phyloP scores from a whole-genome alignment of 2,113 vertebrate species.

The Nycticebus coucang region DNA sequence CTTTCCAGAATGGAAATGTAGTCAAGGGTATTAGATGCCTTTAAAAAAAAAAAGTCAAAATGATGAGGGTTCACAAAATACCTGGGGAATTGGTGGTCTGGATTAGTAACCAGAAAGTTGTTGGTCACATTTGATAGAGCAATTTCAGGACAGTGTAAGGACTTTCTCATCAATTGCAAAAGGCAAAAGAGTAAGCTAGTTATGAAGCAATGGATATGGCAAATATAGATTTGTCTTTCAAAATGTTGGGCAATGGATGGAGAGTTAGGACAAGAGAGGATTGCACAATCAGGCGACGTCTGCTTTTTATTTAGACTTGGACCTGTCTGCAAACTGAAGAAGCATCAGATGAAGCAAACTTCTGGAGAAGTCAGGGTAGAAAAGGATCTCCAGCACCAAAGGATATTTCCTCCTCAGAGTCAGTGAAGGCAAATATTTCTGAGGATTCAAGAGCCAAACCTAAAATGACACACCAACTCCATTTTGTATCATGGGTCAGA shows the following conservation, averaged over 20 bases:
- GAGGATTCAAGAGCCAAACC: neutral
- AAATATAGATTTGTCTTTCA: neutral
- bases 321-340: neutral
- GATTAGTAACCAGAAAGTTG: neutral
- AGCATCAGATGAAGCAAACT: neutral
- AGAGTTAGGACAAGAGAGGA: neutral
- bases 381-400: neutral
- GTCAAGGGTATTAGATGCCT: neutral
- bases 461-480: neutral
- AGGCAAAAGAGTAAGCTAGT: neutral
- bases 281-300: rapidly evolving
- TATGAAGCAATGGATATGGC: neutral
- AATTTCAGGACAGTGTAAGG: neutral
- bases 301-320: neutral
- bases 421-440: neutral
- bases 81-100: neutral
- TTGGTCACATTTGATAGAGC: neutral
- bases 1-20: neutral
- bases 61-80: neutral
- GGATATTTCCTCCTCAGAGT: neutral
- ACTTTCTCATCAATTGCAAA: neutral
- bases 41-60: neutral
- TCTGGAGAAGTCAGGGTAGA: neutral
- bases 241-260: neutral
- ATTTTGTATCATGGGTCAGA: neutral